Percentiles rank a stretch among this genome's conserved stretches.
phyloP scores from a whole-genome alignment of 2,888 invertebrate species.

The Carpatolechia fugitivella region DNA sequence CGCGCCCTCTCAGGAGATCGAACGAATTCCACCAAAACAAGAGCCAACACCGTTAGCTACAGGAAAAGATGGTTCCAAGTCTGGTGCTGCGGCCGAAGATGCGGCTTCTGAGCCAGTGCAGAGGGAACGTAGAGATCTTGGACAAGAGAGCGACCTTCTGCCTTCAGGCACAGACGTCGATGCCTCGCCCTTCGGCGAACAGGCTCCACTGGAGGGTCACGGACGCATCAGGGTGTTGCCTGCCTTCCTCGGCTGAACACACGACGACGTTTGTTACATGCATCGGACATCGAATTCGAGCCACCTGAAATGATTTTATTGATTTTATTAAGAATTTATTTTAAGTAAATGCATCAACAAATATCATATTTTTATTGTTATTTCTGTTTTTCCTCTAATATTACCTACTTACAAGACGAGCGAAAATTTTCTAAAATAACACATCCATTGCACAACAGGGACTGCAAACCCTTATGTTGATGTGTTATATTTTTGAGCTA shows the following conservation, averaged over 20 bases:
- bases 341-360: too few species aligned
- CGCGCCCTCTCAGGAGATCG: slow-evolving; percentile 58
- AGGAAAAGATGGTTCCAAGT: slow-evolving; percentile 59
- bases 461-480: too few species aligned
- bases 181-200: slow-evolving; percentile 57
- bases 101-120: slow-evolving; percentile 47
- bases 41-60: slow-evolving; percentile 70
- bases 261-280: too few species aligned
- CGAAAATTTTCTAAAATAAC: too few species aligned
- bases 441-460: too few species aligned
- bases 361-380: too few species aligned
- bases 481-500: too few species aligned
- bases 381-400: too few species aligned
- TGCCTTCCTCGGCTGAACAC: slow-evolving; percentile 63
- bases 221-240: slow-evolving; percentile 66
- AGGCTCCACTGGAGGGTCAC: slow-evolving; percentile 51
- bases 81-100: slow-evolving; percentile 68
- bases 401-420: too few species aligned
- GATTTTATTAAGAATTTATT: too few species aligned
- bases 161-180: slow-evolving; percentile 56
- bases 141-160: slow-evolving; percentile 61
- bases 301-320: too few species aligned
- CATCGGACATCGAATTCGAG: neutral
- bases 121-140: slow-evolving; percentile 54
- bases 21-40: slow-evolving; percentile 63